Conservation (phyloP, 2,888 invertebrate genomes). For the Furcula furcula region DNA sequence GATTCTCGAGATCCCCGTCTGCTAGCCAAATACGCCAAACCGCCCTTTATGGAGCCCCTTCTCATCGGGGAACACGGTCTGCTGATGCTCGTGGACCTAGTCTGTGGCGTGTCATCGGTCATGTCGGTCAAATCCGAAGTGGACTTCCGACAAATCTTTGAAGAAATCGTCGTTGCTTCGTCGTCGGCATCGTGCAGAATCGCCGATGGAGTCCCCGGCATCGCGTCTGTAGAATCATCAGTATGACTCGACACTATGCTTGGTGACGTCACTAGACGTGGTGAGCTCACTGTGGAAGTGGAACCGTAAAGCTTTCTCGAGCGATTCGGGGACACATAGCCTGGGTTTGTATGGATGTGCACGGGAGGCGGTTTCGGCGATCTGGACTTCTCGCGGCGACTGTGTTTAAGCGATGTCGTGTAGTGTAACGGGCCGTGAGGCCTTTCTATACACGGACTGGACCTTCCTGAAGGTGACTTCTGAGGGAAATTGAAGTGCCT, state of each 20-base stretch:
- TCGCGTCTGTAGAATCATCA: slow-evolving; percentile 68
- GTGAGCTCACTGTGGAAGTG: slow-evolving; percentile 70
- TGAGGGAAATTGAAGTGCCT: slow-evolving; percentile 82
- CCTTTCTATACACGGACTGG: slow-evolving; percentile 66
- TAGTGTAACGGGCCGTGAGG: slow-evolving; percentile 55
- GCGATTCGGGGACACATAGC: slow-evolving; percentile 80
- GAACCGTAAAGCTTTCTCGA: slow-evolving; percentile 68
- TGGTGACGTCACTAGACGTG: slow-evolving; percentile 66
- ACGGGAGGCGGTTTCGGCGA: slow-evolving; percentile 78
- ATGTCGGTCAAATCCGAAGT: slow-evolving; percentile 88
- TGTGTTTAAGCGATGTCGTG: slow-evolving; percentile 68
- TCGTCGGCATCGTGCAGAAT: slow-evolving; percentile 68
- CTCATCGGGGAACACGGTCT: slow-evolving; percentile 85
- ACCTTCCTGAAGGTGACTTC: slow-evolving; percentile 68
- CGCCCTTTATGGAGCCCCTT: slow-evolving; percentile 85
- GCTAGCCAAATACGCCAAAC: slow-evolving; percentile 91
- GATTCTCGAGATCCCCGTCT: slow-evolving; percentile 92
- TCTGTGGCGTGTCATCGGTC: slow-evolving; percentile 81
- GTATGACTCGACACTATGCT: slow-evolving; percentile 77
- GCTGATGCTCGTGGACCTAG: slow-evolving; percentile 82
- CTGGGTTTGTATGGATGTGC: slow-evolving; percentile 83
- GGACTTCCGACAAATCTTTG: slow-evolving; percentile 85
- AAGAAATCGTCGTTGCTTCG: slow-evolving; percentile 69
- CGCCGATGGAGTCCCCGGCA: slow-evolving; percentile 67
- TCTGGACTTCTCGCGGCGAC: slow-evolving; percentile 65